Percentiles rank a stretch among this genome's conserved stretches.
Conservation (phyloP, 2,888 invertebrate species). For the Spodoptera exigua region DNA sequence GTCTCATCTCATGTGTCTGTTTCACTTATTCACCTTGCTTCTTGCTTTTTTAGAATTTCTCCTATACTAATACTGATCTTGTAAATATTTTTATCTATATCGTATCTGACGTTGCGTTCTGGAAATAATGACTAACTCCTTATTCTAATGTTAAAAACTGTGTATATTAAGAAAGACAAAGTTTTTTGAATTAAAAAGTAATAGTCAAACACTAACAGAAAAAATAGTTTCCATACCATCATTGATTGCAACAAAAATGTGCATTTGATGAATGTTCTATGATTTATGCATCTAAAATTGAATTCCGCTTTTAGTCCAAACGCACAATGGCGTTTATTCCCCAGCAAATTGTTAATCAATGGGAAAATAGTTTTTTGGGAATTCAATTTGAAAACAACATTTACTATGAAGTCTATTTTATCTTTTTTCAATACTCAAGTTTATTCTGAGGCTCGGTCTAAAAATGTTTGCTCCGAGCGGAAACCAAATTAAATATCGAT, state of each 20-base stretch:
- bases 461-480: constrained; percentile 31
- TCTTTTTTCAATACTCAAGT: constrained; percentile 30
- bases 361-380: constrained; percentile 8
- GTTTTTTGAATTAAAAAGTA: not conserved
- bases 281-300: constrained; percentile 9
- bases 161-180: too few species aligned
- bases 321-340: constrained; percentile 1
- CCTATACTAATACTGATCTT: constrained; percentile 4
- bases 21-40: constrained; percentile 52
- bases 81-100: constrained; percentile 5
- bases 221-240: constrained; percentile 1
- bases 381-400: constrained; percentile 13
- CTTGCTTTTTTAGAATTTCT: constrained; percentile 23
- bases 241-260: constrained; percentile 7
- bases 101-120: not conserved
- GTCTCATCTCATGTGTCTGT: constrained; percentile 35
- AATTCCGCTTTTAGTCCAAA: constrained; percentile 11
- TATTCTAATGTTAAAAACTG: too few species aligned
- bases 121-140: too few species aligned
- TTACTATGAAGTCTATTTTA: constrained; percentile 17
- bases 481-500: constrained; percentile 70
- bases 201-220: not conserved
- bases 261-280: constrained; percentile 20
- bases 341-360: not conserved
- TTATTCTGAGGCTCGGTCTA: constrained; percentile 16